Conservation (phyloP, 2,113 vertebrate species). For the Pituophis catenifer region DNA sequence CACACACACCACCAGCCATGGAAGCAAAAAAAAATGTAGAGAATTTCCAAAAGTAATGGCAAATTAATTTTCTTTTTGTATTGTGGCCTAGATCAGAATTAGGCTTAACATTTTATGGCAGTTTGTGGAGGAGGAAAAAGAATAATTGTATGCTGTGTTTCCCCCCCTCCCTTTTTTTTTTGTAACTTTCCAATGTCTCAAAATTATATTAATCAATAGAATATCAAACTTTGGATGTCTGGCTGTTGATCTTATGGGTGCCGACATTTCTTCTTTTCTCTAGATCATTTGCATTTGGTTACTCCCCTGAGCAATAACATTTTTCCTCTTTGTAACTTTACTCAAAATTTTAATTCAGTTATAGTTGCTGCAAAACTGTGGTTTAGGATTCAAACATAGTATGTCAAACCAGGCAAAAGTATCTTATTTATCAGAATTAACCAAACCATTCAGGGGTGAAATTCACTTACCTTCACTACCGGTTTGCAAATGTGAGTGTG, state of each 20-base stretch:
- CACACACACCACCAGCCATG: neutral
- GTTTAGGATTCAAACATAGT: neutral
- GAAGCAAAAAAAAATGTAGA: neutral
- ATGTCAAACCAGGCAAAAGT: neutral
- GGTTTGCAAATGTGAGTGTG: no score
- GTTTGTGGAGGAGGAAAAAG: neutral
- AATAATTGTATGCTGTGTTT: neutral
- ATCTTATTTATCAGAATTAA: neutral
- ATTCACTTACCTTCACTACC: no score
- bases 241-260: neutral
- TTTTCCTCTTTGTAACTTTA: neutral
- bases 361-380: neutral
- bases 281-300: neutral
- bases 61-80: neutral
- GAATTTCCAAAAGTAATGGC: neutral
- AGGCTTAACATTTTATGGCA: neutral
- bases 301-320: neutral
- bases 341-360: neutral
- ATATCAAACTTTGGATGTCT: neutral
- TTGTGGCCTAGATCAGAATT: neutral
- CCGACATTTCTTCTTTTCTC: neutral
- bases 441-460: neutral
- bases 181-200: neutral
- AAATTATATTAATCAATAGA: neutral
- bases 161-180: neutral